Percentiles rank a stretch among this genome's conserved stretches.
phyloP scores from a whole-genome alignment of 2,888 invertebrate species.

The Morinoia aosen region DNA sequence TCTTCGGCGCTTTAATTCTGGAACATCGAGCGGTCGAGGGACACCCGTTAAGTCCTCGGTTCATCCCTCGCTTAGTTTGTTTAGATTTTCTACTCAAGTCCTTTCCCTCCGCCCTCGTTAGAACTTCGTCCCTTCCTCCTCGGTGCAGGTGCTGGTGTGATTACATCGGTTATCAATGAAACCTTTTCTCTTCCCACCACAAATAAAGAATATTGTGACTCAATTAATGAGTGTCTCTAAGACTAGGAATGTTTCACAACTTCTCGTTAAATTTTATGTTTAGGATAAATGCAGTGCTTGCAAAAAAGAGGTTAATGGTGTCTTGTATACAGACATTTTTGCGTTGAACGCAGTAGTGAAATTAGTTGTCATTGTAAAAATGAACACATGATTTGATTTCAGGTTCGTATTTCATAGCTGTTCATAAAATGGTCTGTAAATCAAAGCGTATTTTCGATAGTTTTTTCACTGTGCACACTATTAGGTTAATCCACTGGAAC shows the following conservation, averaged over 20 bases:
- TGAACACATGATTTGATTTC: too few species aligned
- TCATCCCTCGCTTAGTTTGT: not conserved
- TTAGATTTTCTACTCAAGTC: not conserved
- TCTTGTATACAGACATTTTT: too few species aligned
- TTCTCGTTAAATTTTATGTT: too few species aligned
- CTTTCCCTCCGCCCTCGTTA: not conserved
- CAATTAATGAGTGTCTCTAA: not conserved
- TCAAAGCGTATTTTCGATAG: too few species aligned
- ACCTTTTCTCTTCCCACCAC: not conserved
- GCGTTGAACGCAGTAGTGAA: too few species aligned
- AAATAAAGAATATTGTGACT: not conserved
- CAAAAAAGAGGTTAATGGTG: too few species aligned
- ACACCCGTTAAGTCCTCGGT: not conserved
- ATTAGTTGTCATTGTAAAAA: too few species aligned
- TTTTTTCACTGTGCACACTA: too few species aligned
- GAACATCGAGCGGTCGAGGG: not conserved
- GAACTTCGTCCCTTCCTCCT: not conserved
- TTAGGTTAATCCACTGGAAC: too few species aligned
- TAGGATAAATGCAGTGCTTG: too few species aligned
- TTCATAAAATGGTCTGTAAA: too few species aligned
- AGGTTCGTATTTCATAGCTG: too few species aligned
- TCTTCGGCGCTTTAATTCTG: not conserved
- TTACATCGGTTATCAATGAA: not conserved
- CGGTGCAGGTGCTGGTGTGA: not conserved
- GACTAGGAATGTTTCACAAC: not conserved